Evolutionary conservation across 1,140 invertebrate species (phyloP), one percentile per base, ranked within the genome.

Genomic region (Cephus cinctus): DNA sequence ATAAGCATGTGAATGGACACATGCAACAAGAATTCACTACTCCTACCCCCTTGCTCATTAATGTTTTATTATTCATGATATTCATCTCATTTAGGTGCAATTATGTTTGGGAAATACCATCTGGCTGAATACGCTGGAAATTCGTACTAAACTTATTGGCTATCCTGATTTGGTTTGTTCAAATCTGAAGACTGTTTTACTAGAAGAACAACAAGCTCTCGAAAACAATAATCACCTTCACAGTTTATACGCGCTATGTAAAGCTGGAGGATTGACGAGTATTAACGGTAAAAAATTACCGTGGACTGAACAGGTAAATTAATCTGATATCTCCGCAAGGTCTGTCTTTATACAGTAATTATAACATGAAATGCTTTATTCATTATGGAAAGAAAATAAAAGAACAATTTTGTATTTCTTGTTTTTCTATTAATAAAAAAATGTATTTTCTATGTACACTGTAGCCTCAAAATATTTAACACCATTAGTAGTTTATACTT

Each of bases 101-200:
- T 2, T 44, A 3, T 16, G 18, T 15, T 15, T 44, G 4, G 27
- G 42, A 4, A 23, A 77, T 48, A 72, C 63, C 9, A 43, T 77
- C 6, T 77, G 72, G 72, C 42, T 71, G 2, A 47, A 75, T 36
- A 60, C 65, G 27, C 30, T 77, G n/a, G 58, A 67, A 52, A 47
- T 63, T 35, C 57, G 61, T 21, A 61, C 56, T 2, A 59, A 71
- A 49, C 38, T 75, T n/a, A 22, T 43, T 25, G 61, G 60, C 8
- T 52, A 60, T 38, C 19, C 47, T n/a, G 64, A 65, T 43, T 9
- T 73, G 14, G 43, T 56, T 18, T 53, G 47, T 5, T 54, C 57
- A 1, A 63, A 54, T 4, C 38, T 76, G 11, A 68, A 61, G 42
- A 20, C 32, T 1, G n/a, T 53, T 16, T 48, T 75, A 6, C 44